Base-by-base conservation (phyloP, 2,888 invertebrate genomes). In the Encarsia formosa region DNA sequence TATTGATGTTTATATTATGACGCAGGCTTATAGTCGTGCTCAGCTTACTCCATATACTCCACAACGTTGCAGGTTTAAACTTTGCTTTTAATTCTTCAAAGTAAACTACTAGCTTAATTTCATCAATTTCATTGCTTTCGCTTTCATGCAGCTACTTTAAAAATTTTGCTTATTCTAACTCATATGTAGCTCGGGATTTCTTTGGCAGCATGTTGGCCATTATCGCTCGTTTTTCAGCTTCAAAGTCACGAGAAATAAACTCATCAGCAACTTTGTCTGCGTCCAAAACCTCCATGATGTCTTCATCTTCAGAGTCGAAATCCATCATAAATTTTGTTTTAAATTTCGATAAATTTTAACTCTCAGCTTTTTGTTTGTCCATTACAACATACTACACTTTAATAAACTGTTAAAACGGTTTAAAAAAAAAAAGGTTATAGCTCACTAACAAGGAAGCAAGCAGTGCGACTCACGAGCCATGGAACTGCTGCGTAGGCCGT, bases 21-120 rank as follows among this genome's bases (percentile, higher is more conserved):
- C 49, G 23, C 1, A 31, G 9, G 13, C 40, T 38, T 13, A 59
- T 15, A 0, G 44, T 52, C 5, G 29, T 50, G 50, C 52, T 54
- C 1, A 59, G 31, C 52, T 55, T 59, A 3, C 51, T 57, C 42
- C 46, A 54, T 2, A 20, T 11, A 15, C 54, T 34, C 56, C 52
- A 56, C 13, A 50, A 18, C 2, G 48, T 53, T 3, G 50, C 45
- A 13, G 56, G 52, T 22, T 59, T 56, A 1, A 43, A 35, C 9
- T 40, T 49, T 31, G 39, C 26, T 2, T 49, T 47, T 5, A 58
- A 24, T 52, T 49, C 49, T 4, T 35, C 9, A 38, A 58, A 58
- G 31, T 50, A 58, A 9, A 44, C 47, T 9, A 54, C 15, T 5
- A 58, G 18, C 3, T 52, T n/a, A 6, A 43, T 37, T 24, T 58